Conservation (phyloP, 1,140 invertebrate genomes). For the Zaprionus vittiger region DNA sequence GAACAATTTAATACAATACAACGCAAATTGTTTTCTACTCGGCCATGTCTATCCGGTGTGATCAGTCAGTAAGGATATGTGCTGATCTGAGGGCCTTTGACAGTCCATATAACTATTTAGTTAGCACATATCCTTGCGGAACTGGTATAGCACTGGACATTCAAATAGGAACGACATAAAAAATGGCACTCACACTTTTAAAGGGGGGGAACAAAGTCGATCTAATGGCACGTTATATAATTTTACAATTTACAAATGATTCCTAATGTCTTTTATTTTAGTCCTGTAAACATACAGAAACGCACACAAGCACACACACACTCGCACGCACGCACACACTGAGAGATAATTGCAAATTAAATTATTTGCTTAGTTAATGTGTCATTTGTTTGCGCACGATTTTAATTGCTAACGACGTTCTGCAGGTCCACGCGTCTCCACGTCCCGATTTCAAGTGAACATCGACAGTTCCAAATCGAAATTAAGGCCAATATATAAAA, state of each 20-base stretch:
- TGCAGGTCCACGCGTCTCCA: constrained; percentile 81
- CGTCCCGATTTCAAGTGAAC: constrained; percentile 84
- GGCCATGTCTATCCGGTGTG: constrained; percentile 9
- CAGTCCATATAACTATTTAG: neutral
- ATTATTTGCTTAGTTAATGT: constrained; percentile 46
- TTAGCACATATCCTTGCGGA: constrained; percentile 58
- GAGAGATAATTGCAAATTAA: constrained; percentile 21
- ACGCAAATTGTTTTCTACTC: constrained; percentile 43
- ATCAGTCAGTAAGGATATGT: constrained; percentile 63
- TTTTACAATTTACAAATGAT: constrained; percentile 25
- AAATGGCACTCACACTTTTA: constrained; percentile 51
- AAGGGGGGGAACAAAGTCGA: constrained; percentile 14
- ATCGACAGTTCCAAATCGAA: constrained; percentile 84
- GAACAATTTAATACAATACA: constrained; percentile 79
- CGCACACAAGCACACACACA: constrained; percentile 32
- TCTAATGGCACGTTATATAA: constrained; percentile 53
- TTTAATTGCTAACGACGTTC: constrained; percentile 75
- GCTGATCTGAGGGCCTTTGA: neutral
- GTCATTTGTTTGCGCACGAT: constrained; percentile 57
- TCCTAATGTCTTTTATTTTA: constrained; percentile 29
- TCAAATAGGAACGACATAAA: constrained; percentile 2
- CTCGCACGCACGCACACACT: constrained; percentile 31
- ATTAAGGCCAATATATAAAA: constrained; percentile 84
- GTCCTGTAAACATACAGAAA: constrained; percentile 41
- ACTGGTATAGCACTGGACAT: constrained; percentile 26